Base-by-base conservation (phyloP, 2,888 invertebrate genomes). In the Dorcus hopei region DNA sequence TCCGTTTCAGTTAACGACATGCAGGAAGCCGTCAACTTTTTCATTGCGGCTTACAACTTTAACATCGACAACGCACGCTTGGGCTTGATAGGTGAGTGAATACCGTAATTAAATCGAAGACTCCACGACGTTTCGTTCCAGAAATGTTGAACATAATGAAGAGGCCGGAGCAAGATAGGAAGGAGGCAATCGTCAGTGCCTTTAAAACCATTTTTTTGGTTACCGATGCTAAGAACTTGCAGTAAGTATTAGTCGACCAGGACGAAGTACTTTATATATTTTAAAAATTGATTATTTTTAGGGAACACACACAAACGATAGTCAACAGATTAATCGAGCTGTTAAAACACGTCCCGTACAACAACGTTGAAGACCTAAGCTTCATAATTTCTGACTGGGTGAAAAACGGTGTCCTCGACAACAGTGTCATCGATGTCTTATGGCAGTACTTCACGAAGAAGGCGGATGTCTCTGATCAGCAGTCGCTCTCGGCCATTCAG, bases 11-110 rank as follows among this genome's bases (percentile, higher is more conserved):
- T 88, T 3, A 85, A 89, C 0, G 96, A 96, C 75, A 90, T 94
- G 9, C 84, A 89, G 54, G 97, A 96, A 75, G 91, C 96, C 0
- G 90, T 97, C 26, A 88, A 92, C 59, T 93, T 96, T 74, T 90
- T 97, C 67, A 90, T 91, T 0, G 85, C 89, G 0, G 91, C 91
- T 0, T 88, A 86, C 70, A 84, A 89, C 64, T 93, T 93, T 71
- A 87, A 88, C 54, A 85, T 93, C n/a, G 85, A 87, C 61, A 87
- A 87, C 52, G 88, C 89, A 3, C 83, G 87, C 65, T 71, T 79
- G 39, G 93, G 92, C 1, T 85, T 94, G 59, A 82, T 74, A 43
- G 74, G 76, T 75, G 65, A 66, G 64, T 59, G 16, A 39, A n/a
- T 49, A 11, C 33, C 9, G 7, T 19, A 23, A 3, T 38, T n/a